phyloP scores from a whole-genome alignment of 2,797 vertebrate species.

The Furcifer pardalis region DNA sequence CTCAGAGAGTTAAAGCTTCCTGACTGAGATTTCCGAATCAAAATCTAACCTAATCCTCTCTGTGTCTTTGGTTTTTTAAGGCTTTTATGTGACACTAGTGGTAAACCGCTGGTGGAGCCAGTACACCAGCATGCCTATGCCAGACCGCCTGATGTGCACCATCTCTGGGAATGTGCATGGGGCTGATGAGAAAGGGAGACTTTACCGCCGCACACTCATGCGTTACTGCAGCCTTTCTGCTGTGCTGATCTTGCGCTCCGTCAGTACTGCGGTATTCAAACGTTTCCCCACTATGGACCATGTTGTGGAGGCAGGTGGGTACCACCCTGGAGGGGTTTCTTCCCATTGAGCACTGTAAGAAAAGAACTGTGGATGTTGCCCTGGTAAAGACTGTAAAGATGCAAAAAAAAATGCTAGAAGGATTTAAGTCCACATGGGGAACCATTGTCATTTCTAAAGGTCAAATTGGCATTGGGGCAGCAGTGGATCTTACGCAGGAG shows the following conservation, averaged over 20 bases:
- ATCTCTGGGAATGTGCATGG: slow-evolving; percentile 85
- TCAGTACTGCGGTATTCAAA: slow-evolving; percentile 88
- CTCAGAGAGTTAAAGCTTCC: neutral
- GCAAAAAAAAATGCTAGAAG: neutral
- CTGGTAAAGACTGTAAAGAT: neutral
- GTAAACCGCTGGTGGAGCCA: slow-evolving; percentile 93
- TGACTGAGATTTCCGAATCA: neutral
- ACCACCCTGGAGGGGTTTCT: neutral
- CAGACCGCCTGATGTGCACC: slow-evolving; percentile 85
- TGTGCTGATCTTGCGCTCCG: slow-evolving; percentile 86
- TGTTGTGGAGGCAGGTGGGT: slow-evolving; percentile 87
- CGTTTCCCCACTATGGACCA: slow-evolving; percentile 90
- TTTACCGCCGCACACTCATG: slow-evolving; percentile 87
- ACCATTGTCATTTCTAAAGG: too few relatives aligned
- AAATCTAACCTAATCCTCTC: neutral
- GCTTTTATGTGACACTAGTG: slow-evolving; percentile 91
- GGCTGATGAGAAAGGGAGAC: slow-evolving; percentile 82
- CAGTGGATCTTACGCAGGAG: too few relatives aligned
- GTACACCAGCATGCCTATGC: slow-evolving; percentile 87
- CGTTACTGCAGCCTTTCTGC: slow-evolving; percentile 85
- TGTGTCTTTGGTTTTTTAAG: slow-evolving; percentile 61
- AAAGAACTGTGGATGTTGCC: too few relatives aligned
- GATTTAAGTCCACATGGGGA: too few relatives aligned
- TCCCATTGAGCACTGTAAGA: neutral
- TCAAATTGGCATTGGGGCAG: too few relatives aligned